phyloP scores from a whole-genome alignment of 2,113 vertebrate genomes.

The Ptilorrhoa leucosticta region DNA sequence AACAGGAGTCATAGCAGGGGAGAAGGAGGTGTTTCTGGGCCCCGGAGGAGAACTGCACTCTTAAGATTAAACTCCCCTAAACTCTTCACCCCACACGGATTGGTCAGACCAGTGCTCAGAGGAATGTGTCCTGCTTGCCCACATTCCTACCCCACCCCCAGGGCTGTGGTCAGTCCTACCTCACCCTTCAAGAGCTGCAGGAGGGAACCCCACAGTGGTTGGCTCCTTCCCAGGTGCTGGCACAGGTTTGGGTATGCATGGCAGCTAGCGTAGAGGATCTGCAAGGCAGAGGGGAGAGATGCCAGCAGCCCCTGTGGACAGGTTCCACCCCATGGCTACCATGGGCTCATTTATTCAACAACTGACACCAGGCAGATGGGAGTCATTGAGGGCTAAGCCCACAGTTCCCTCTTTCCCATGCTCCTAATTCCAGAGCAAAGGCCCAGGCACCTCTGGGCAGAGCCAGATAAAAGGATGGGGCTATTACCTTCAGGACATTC shows the following conservation, averaged over 20 bases:
- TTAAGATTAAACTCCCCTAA: background rate
- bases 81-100: background rate
- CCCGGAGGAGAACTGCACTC: background rate
- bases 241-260: constrained; percentile 59
- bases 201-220: constrained; percentile 41
- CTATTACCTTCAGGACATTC: constrained; percentile 71
- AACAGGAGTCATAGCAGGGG: background rate
- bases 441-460: background rate
- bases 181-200: constrained; percentile 48
- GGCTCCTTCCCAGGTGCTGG: constrained; percentile 38
- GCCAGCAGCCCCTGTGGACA: background rate
- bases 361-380: background rate
- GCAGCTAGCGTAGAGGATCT: constrained; percentile 76
- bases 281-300: background rate
- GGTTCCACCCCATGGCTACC: background rate
- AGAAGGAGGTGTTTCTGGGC: background rate
- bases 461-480: background rate
- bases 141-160: background rate
- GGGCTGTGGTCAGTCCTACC: constrained; percentile 48
- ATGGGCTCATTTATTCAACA: background rate
- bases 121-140: background rate
- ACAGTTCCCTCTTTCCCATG: background rate
- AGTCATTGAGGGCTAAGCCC: background rate
- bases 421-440: background rate
- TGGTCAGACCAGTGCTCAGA: background rate